A percentile compares a stretch with the other conserved stretches of the same genome.
phyloP scores from a whole-genome alignment of 1,140 invertebrate genomes.

The Neotoxoptera formosana region DNA sequence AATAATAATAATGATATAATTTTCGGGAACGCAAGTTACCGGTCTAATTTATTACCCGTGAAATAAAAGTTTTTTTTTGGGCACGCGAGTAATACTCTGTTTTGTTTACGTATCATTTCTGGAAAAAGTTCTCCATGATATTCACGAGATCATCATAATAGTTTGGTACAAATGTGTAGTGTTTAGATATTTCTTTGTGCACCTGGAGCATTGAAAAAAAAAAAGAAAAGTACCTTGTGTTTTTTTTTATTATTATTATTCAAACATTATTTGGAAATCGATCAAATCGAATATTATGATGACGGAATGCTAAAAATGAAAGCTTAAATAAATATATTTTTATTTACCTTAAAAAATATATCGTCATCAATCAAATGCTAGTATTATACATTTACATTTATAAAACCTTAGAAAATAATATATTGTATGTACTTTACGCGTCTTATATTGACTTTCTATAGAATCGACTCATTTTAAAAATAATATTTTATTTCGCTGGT shows the following conservation, averaged over 20 bases:
- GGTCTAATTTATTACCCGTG: no score
- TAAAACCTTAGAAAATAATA: neutral
- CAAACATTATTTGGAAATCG: neutral
- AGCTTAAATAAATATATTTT: constrained; percentile 10
- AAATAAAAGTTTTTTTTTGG: no score
- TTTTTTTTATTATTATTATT: neutral
- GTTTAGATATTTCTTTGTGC: neutral
- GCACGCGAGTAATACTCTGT: no score
- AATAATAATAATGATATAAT: no score
- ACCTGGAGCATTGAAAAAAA: neutral
- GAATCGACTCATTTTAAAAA: neutral
- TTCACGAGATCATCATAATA: neutral
- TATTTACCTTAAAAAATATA: neutral
- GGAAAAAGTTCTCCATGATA: neutral
- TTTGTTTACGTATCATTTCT: neutral
- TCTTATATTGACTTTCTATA: neutral
- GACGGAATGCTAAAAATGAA: neutral
- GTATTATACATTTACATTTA: neutral
- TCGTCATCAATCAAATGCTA: neutral
- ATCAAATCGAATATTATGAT: neutral
- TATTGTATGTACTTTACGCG: neutral
- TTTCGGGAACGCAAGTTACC: no score
- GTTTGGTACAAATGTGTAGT: neutral
- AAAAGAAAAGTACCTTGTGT: neutral
- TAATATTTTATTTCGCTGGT: neutral